Base-by-base conservation (phyloP, 2,797 vertebrate species). In the Podargus strigoides region DNA sequence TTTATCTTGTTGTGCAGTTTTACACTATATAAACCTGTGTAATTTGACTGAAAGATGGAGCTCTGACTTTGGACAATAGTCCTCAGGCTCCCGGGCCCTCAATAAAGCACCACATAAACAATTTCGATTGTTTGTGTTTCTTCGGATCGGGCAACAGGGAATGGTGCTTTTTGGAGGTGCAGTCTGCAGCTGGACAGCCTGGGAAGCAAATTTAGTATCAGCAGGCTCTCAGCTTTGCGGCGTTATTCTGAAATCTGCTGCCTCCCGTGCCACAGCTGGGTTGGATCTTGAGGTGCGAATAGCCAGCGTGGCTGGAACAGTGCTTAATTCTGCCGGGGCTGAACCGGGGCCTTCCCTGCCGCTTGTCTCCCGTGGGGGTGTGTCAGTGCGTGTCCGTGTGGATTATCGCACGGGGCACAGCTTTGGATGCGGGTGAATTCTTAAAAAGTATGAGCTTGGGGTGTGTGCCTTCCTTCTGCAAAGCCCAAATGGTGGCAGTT, bases 211-310 rank as follows among this genome's bases (percentile, higher is more conserved):
- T n/a, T n/a, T n/a, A n/a, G 3, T 30, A 5, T 34, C 9, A 1
- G 28, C 6, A 7, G 36, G 1, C 12, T 58, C 53, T 3, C 13
- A 14, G 28, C 17, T 39, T 36, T 24, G 26, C 7, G 14, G 23
- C 21, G 19, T 42, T n/a, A 1, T 16, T 49, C 14, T 32, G 60
- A 37, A 27, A 6, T 4, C 21, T 15, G 0, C 28, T 1, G 1
- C 20, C 6, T 28, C 0, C 53, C 12, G 0, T 8, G 20, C 4
- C 36, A 3, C 49, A 3, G 7, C 15, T 49, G 1, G 7, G 2
- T 12, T 42, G 21, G 6, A 3, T 58, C 10, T 44, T 37, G 41
- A 9, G 8, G 30, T 53, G 59, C 50, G 41, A 39, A 4, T 22
- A 12, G 36, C 17, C 10, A 0, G 5, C 41, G 1, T 18, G 55